These are phyloP conservation scores for Peromyscus californicus DNA, from an alignment of 2,113 vertebrate genomes.

Conservation along the genomic window DNA sequence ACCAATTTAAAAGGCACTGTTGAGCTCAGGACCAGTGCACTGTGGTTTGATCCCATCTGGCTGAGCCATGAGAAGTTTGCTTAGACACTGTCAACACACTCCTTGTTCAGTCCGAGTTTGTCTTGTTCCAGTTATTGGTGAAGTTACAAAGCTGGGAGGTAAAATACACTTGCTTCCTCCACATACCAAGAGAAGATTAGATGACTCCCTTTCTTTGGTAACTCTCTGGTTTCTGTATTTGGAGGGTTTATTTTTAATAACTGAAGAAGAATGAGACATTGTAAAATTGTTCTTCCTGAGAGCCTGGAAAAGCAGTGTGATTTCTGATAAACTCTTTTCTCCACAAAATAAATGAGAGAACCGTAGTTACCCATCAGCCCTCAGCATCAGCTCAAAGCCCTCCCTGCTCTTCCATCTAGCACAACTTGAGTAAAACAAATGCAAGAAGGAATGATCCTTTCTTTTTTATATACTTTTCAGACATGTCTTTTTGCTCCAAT, in stretches of 20 bases:
- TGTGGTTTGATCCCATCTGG: conserved; percentile 59
- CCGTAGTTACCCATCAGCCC: conserved; percentile 64
- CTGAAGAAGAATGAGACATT: conserved; percentile 58
- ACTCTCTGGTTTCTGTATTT: conserved; percentile 68
- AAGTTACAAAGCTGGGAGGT: not conserved
- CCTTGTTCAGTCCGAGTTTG: conserved; percentile 65
- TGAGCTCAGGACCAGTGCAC: not conserved
- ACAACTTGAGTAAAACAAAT: conserved; percentile 2
- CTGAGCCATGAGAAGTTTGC: not conserved
- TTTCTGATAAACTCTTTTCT: conserved; percentile 55
- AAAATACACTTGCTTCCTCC: not conserved
- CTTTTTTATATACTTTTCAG: not conserved
- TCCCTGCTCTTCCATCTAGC: not conserved
- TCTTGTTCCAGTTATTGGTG: conserved; percentile 68
- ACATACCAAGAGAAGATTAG: conserved; percentile 71
- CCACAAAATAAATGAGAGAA: conserved; percentile 56
- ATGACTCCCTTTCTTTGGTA: conserved; percentile 65
- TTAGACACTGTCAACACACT: conserved; percentile 44
- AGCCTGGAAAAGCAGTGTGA: not conserved
- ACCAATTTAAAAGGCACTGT: not conserved
- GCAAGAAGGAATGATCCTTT: not conserved
- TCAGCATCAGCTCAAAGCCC: not conserved
- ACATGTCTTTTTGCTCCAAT: conserved; percentile 2
- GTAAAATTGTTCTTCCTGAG: conserved; percentile 55
- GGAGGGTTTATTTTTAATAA: conserved; percentile 77